Evolutionary conservation across 2,888 invertebrate genomes (phyloP).

Genomic region (Furcula furcula): DNA sequence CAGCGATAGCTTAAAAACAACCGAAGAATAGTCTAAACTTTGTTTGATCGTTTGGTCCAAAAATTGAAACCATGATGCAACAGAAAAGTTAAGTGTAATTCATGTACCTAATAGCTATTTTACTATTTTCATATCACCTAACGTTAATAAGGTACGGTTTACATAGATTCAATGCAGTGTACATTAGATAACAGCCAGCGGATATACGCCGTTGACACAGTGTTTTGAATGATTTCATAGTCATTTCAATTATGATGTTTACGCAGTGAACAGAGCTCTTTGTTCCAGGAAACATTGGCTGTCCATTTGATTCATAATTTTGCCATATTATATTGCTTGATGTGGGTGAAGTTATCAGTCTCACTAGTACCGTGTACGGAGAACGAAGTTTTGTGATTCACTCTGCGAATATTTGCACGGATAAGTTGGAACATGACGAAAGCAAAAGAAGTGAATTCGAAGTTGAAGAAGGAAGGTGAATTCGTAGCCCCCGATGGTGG

Average conservation of each 20-base stretch:
- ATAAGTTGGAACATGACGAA: slow-evolving; percentile 45
- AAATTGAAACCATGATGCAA: no score
- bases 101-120: no score
- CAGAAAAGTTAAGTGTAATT: no score
- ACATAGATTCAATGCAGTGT: slow-evolving; percentile 18
- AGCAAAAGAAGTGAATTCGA: slow-evolving; percentile 44
- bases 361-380: slow-evolving; percentile 28
- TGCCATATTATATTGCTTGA: background rate
- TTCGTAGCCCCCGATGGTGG: slow-evolving; percentile 89
- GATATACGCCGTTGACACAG: slow-evolving; percentile 11
- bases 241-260: slow-evolving; percentile 15
- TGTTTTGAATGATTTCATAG: slow-evolving; percentile 17
- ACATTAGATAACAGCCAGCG: slow-evolving; percentile 15
- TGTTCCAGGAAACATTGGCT: slow-evolving; percentile 24
- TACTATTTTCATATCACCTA: no score
- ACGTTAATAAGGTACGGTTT: slow-evolving; percentile 8
- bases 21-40: no score
- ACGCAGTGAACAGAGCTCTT: slow-evolving; percentile 24
- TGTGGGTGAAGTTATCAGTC: slow-evolving; percentile 37
- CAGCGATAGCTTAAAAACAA: no score
- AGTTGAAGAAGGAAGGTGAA: slow-evolving; percentile 71
- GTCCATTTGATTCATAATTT: slow-evolving; percentile 13
- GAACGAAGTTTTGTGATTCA: slow-evolving; percentile 21
- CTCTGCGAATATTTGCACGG: slow-evolving; percentile 4
- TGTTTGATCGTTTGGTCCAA: no score